Percentiles rank a stretch among this genome's conserved stretches.
Evolutionary conservation across 2,888 invertebrate species (phyloP).

Genomic region (Mythimna albipuncta): DNA sequence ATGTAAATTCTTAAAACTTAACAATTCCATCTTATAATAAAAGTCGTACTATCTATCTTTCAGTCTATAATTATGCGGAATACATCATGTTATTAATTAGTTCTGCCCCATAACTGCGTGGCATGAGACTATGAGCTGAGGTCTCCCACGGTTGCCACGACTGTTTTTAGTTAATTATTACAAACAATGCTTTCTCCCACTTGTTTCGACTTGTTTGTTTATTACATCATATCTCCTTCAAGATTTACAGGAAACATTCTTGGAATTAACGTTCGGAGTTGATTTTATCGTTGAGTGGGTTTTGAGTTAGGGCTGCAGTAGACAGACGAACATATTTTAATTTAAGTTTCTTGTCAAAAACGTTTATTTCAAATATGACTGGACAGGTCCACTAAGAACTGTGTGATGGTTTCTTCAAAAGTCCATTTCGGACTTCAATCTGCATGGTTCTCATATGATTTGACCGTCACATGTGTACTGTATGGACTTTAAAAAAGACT

Average conservation of each 20-base stretch:
- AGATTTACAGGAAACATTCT: slow-evolving; percentile 41
- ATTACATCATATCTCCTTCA: slow-evolving; percentile 33
- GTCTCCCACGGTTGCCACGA: slow-evolving; percentile 53
- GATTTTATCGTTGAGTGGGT: slow-evolving; percentile 30
- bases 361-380: too few species aligned
- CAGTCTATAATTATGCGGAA: slow-evolving; percentile 42
- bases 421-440: too few species aligned
- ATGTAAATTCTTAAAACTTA: slow-evolving; percentile 19
- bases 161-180: slow-evolving; percentile 48
- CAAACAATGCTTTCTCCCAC: slow-evolving; percentile 59
- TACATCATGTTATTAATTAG: slow-evolving; percentile 60
- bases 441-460: too few species aligned
- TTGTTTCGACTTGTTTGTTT: slow-evolving; percentile 48
- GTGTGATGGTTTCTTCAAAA: too few species aligned
- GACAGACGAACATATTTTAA: background rate
- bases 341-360: background rate
- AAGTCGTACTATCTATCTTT: slow-evolving; percentile 19
- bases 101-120: slow-evolving; percentile 55
- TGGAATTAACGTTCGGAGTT: slow-evolving; percentile 10
- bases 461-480: too few species aligned
- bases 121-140: slow-evolving; percentile 35
- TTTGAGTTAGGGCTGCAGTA: slow-evolving; percentile 15
- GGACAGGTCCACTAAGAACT: too few species aligned
- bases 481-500: too few species aligned
- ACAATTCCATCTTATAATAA: slow-evolving; percentile 29